Percentiles rank a stretch among this genome's conserved stretches.
Conservation (phyloP, 2,888 invertebrate species). For the Vanessa cardui region DNA sequence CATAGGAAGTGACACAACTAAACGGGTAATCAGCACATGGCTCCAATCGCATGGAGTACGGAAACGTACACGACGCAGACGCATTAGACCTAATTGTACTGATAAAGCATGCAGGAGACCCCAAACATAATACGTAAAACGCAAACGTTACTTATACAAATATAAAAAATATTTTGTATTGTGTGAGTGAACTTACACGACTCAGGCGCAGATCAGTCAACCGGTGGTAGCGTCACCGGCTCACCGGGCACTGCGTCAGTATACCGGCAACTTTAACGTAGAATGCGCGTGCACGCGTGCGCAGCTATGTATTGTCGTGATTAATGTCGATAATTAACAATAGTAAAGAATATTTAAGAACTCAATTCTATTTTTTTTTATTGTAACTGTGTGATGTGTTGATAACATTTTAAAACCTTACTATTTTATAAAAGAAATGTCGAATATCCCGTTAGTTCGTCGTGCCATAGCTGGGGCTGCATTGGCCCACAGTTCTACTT, state of each 20-base stretch:
- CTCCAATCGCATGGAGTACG: too few species aligned
- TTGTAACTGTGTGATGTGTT: conserved; percentile 28
- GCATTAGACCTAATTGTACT: too few species aligned
- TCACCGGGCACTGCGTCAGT: conserved; percentile 26
- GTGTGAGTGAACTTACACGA: background rate
- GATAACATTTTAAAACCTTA: conserved; percentile 14
- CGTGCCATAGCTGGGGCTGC: conserved; percentile 71
- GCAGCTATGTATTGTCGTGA: conserved; percentile 37
- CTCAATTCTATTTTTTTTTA: background rate
- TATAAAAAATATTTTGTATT: background rate
- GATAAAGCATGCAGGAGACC: too few species aligned
- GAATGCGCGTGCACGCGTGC: conserved; percentile 41
- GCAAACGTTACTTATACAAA: background rate
- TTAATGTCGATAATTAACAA: conserved; percentile 24
- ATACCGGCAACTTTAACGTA: conserved; percentile 31
- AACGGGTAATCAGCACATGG: too few species aligned
- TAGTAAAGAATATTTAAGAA: background rate
- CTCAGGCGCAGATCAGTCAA: background rate
- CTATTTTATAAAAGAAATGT: conserved; percentile 50
- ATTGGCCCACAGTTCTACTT: conserved; percentile 54
- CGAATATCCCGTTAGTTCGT: conserved; percentile 68
- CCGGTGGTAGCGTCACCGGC: background rate
- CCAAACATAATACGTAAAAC: too few species aligned
- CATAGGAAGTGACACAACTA: too few species aligned
- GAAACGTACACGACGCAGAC: too few species aligned